Evolutionary conservation across 2,113 vertebrate genomes (phyloP), one percentile per base, ranked within the genome.

Genomic region (sheep (Ovis aries)): DNA sequence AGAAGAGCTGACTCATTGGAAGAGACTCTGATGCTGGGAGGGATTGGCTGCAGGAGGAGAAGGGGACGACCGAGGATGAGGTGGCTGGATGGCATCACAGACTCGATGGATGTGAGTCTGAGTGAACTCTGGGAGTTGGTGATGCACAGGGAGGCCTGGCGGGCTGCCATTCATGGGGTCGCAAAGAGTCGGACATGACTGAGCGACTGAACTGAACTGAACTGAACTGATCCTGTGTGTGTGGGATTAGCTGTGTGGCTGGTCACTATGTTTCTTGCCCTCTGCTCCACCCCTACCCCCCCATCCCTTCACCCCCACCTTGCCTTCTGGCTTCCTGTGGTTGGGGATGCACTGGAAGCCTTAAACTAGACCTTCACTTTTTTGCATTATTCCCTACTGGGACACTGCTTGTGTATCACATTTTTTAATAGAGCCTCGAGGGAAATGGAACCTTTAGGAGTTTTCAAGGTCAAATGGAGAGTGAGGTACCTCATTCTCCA

Each of bases 261-360:
- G 6, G 40, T 90, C 43, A 1, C 29, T 33, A 0, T 31, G 5
- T 50, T 90, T 45, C 45, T 43, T 43, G 7, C 12, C 80, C 36
- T 52, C 67, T 40, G 67, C 36, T 6, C 21, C 21, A 74, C 10
- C 0, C n/a, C n/a, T 17, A 36, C 0, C n/a, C 10, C 10, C 10
- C 36, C 11, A 12, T 12, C 19, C 67, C 11, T 23, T 36, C 67
- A 25, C n/a, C 67, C 1, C 10, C 3, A 3, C 5, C 15, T 43
- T 88, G 36, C 40, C 77, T 33, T 9, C 43, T 40, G 14, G 53
- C 40, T 29, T 83, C 36, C 17, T 19, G 52, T 48, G n/a, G 29
- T 16, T 59, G 21, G 40, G 23, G 9, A 45, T 33, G 40, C 6
- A 16, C 13, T 85, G 59, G 31, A 17, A 17, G 1, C 10, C 17